phyloP scores from a whole-genome alignment of 2,888 invertebrate genomes.

The Diaprepes abbreviatus region DNA sequence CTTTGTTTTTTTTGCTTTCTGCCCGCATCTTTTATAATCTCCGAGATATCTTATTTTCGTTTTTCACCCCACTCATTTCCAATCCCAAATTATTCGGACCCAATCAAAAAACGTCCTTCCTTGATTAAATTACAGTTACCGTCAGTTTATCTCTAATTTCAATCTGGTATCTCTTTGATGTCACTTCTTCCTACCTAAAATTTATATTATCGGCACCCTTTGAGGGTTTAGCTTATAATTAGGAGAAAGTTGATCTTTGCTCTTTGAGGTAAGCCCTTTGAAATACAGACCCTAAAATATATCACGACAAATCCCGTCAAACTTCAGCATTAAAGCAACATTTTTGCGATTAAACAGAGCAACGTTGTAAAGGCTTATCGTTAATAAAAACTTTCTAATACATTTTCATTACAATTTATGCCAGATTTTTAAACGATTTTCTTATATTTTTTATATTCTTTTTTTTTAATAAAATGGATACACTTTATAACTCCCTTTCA shows the following conservation, averaged over 20 bases:
- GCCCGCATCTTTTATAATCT: too few relatives aligned
- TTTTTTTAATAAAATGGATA: too few relatives aligned
- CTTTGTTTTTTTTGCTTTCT: too few relatives aligned
- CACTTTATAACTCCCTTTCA: too few relatives aligned
- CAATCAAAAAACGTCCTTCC: neutral
- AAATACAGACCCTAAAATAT: slow-evolving; percentile 2
- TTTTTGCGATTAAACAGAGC: too few relatives aligned
- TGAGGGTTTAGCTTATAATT: slow-evolving; percentile 39
- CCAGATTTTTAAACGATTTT: too few relatives aligned
- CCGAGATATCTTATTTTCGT: too few relatives aligned
- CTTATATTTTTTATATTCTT: too few relatives aligned
- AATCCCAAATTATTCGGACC: neutral
- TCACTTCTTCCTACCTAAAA: slow-evolving; percentile 30
- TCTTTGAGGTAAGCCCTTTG: slow-evolving; percentile 19
- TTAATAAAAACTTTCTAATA: too few relatives aligned
- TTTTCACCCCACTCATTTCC: neutral
- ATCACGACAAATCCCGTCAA: neutral
- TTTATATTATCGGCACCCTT: slow-evolving; percentile 39
- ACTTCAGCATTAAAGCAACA: neutral
- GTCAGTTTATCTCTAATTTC: slow-evolving; percentile 18
- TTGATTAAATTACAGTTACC: slow-evolving; percentile 10
- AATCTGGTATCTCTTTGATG: slow-evolving; percentile 41
- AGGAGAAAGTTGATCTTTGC: slow-evolving; percentile 31
- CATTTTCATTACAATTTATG: too few relatives aligned
- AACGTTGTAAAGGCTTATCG: too few relatives aligned